Conservation (phyloP, 2,113 vertebrate genomes). For the Baryphthengus martii region DNA sequence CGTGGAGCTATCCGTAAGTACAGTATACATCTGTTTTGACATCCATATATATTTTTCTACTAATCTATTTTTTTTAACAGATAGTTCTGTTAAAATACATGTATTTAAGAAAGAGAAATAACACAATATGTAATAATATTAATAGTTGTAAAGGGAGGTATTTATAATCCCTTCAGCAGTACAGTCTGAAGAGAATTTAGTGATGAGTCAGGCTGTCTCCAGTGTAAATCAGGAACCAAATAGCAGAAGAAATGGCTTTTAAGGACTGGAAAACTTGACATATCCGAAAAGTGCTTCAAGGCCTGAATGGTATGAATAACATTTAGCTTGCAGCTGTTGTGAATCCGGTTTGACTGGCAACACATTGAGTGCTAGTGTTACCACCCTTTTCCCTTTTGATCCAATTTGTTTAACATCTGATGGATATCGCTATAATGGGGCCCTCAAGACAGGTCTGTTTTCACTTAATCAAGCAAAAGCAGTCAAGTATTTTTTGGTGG, state of each 20-base stretch:
- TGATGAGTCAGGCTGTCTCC: conserved; percentile 1
- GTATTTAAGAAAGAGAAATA: neutral
- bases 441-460: neutral
- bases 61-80: neutral
- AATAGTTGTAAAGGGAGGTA: neutral
- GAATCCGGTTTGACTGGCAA: neutral
- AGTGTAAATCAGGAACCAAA: conserved; percentile 17
- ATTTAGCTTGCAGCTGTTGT: neutral
- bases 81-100: neutral
- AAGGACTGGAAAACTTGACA: conserved; percentile 49
- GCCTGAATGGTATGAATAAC: neutral
- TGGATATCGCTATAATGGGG: neutral
- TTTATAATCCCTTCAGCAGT: neutral
- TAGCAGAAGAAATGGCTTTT: neutral
- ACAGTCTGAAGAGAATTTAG: neutral
- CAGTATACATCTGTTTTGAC: neutral
- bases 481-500: neutral
- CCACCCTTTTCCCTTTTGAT: conserved; percentile 29
- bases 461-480: neutral
- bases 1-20: neutral
- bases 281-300: neutral
- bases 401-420: conserved; percentile 19
- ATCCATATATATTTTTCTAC: neutral
- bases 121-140: neutral
- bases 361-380: neutral